Evolutionary conservation across 2,113 vertebrate species (phyloP).

Genomic region (Stomatorhinus ivindoensis): DNA sequence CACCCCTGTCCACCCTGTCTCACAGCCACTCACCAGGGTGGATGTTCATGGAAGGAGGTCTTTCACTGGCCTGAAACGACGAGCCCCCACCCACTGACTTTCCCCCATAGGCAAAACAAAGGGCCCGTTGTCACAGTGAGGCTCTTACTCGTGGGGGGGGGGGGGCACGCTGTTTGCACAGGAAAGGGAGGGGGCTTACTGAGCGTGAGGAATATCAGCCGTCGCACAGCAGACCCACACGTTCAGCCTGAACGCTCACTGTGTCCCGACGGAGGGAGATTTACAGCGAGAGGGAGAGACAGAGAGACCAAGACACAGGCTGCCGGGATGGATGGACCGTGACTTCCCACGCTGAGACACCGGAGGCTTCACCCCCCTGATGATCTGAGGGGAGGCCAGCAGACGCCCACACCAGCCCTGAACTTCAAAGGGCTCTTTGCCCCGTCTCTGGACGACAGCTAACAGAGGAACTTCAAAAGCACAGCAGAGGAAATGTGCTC

Average conservation of each 20-base stretch:
- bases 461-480: background rate
- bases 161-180: background rate
- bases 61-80: background rate
- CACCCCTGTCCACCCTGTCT: background rate
- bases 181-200: background rate
- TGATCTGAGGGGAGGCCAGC: background rate
- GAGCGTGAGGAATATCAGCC: background rate
- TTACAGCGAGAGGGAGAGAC: background rate
- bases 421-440: background rate
- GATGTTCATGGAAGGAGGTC: background rate
- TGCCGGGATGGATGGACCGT: background rate
- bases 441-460: background rate
- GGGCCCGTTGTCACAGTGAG: conserved; percentile 21
- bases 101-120: conserved; percentile 24
- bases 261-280: background rate
- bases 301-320: background rate
- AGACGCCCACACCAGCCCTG: background rate
- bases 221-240: background rate
- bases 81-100: conserved; percentile 17
- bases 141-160: background rate
- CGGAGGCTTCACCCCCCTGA: background rate
- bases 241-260: background rate
- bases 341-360: background rate
- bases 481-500: background rate
- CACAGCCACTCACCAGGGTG: background rate